A percentile compares a stretch with the other conserved stretches of the same genome.
phyloP scores from a whole-genome alignment of 2,888 invertebrate species.

The Monoplex corrugatus region DNA sequence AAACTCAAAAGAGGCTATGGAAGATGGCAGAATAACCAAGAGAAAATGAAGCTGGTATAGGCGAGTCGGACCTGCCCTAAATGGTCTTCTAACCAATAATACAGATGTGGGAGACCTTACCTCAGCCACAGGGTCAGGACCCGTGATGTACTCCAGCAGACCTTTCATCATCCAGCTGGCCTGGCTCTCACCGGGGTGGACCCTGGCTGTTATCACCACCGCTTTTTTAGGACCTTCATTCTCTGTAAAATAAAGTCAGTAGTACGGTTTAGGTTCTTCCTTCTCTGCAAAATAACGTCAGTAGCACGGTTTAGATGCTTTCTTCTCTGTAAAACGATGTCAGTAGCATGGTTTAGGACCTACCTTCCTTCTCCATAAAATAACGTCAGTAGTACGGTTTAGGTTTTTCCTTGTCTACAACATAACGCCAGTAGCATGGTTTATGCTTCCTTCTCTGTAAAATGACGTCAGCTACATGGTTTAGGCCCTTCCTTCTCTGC shows the following conservation, averaged over 20 bases:
- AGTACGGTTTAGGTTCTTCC: neutral
- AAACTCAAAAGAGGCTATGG: too few relatives aligned
- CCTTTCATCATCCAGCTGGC: constrained; percentile 81
- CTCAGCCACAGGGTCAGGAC: constrained; percentile 71
- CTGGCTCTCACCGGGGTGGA: constrained; percentile 81
- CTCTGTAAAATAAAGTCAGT: constrained; percentile 61
- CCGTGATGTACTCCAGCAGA: constrained; percentile 77
- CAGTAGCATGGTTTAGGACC: neutral
- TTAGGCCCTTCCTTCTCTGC: too few relatives aligned
- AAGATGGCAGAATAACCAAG: too few relatives aligned
- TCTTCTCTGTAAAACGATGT: neutral
- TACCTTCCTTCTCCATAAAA: neutral
- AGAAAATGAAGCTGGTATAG: too few relatives aligned
- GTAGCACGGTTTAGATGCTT: too few relatives aligned
- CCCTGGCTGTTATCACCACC: constrained; percentile 78
- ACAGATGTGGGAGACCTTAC: constrained; percentile 55
- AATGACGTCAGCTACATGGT: too few relatives aligned
- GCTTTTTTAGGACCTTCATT: constrained; percentile 72
- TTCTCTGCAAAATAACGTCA: neutral
- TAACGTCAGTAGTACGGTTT: too few relatives aligned
- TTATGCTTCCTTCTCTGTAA: neutral
- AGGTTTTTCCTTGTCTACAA: neutral
- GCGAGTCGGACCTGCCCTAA: too few relatives aligned
- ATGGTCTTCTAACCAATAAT: too few relatives aligned
- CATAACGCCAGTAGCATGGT: neutral